Conservation (phyloP, 2,888 invertebrate species). For the Ennomos quercinarius region DNA sequence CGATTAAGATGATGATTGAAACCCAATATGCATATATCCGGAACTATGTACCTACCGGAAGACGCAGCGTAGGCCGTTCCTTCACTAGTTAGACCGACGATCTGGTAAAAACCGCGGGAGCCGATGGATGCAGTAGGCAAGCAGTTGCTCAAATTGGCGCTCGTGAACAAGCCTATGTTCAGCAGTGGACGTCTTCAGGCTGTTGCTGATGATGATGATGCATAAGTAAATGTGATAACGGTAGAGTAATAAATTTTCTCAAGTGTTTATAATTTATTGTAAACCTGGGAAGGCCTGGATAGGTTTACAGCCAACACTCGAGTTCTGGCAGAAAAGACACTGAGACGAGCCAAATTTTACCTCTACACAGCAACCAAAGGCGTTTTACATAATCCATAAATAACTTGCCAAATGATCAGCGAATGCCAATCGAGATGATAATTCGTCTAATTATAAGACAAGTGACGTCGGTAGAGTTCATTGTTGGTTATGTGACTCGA, state of each 20-base stretch:
- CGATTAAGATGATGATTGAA: too few species aligned
- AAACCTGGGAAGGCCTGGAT: background rate
- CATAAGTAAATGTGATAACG: background rate
- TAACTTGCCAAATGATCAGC: conserved; percentile 25
- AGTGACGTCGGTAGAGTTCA: conserved; percentile 47
- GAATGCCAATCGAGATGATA: conserved; percentile 38
- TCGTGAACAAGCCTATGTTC: too few species aligned
- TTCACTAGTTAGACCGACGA: too few species aligned
- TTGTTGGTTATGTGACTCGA: conserved; percentile 55
- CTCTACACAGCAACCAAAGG: conserved; percentile 27
- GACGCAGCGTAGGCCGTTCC: too few species aligned
- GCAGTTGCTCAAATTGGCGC: too few species aligned
- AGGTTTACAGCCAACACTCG: conserved; percentile 11
- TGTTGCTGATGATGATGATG: too few species aligned
- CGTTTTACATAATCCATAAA: conserved; percentile 28
- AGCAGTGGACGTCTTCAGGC: too few species aligned
- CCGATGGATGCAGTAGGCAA: too few species aligned
- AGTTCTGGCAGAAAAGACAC: conserved; percentile 22
- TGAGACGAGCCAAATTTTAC: conserved; percentile 24
- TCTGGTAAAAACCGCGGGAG: too few species aligned
- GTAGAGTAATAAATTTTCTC: conserved; percentile 7
- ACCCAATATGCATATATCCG: background rate
- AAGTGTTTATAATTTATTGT: conserved; percentile 17
- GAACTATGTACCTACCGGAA: too few species aligned
- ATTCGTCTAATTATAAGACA: conserved; percentile 51